Base-by-base conservation (phyloP, 2,797 vertebrate species). In the Gymnoscopelus microlampas region DNA sequence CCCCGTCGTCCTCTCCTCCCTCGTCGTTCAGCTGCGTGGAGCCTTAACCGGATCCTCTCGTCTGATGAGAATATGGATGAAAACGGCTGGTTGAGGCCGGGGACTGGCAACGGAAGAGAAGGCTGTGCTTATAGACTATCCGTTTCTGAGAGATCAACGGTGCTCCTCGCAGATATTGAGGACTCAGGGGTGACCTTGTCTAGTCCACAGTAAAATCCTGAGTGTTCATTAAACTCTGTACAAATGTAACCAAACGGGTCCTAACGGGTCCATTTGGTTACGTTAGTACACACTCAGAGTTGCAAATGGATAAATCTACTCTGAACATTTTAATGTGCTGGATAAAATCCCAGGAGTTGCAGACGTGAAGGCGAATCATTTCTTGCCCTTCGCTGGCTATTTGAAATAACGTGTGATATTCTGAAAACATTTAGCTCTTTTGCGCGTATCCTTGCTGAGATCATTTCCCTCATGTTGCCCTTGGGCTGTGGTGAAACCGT, bases 131-230 rank as follows among this genome's bases (percentile, higher is more conserved):
- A 9, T 9, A 49, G 3, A 32, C 60, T 44, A 12, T 61, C 44
- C 10, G 13, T 81, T 87, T 73, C 64, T 72, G 60, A 72, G 63
- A 79, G 73, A 80, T 86, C 77, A 62, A 53, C 70, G 60, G 10
- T 76, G 69, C 64, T 65, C 72, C 62, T 70, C 71, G 73, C 67
- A 60, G 64, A 72, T 68, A 67, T 44, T 44, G 39, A 48, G 60
- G 59, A 77, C 12, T 5, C 5, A 26, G 24, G 53, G 61, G 48
- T 80, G 83, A 87, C 84, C 84, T 89, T 85, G 80, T 73, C 62
- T 83, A 44, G 8, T 9, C 1, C 39, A 6, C 39, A 44, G 39
- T 44, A 44, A 44, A 9, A 44, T 9, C 3, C 7, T 44, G 39
- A 10, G 39, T 8, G 39, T 44, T 44, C 39, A 10, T 44, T 44